Evolutionary conservation across 2,888 invertebrate species (phyloP).

Genomic region (Andrena minutula): DNA sequence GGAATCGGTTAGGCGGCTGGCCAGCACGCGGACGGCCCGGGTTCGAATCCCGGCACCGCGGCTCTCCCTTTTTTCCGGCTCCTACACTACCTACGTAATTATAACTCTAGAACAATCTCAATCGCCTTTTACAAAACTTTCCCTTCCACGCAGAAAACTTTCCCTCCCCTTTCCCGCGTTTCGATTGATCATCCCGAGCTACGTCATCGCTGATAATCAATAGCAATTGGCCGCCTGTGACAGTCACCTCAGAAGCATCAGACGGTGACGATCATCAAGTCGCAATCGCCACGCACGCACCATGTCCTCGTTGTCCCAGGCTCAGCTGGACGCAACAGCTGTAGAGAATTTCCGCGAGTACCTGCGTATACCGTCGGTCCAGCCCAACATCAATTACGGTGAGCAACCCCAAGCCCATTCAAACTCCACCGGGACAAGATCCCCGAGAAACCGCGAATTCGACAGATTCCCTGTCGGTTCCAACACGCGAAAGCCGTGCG

Average conservation of each 20-base stretch:
- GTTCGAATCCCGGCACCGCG: too few species aligned
- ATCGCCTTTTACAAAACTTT: too few species aligned
- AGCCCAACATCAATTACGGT: constrained; percentile 95
- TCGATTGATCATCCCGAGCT: constrained; percentile 63
- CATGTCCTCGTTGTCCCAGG: constrained; percentile 70
- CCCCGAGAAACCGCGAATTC: background rate
- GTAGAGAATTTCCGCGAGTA: constrained; percentile 94
- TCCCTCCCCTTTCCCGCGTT: background rate
- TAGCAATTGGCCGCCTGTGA: constrained; percentile 74
- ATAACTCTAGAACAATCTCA: too few species aligned
- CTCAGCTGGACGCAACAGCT: constrained; percentile 86
- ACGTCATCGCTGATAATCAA: constrained; percentile 67
- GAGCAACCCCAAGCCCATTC: constrained; percentile 79
- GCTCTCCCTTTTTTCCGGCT: too few species aligned
- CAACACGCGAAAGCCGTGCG: constrained; percentile 11
- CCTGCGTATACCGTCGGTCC: constrained; percentile 94
- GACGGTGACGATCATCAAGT: constrained; percentile 66
- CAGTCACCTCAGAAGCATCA: constrained; percentile 69
- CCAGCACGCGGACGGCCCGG: too few species aligned
- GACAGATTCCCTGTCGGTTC: background rate
- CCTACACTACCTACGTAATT: too few species aligned
- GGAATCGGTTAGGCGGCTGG: too few species aligned
- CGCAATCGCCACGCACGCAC: constrained; percentile 33
- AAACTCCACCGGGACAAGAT: too few species aligned
- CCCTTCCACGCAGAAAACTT: too few species aligned